Base-by-base conservation (phyloP, 2,113 vertebrate species). In the Otus sunia region DNA sequence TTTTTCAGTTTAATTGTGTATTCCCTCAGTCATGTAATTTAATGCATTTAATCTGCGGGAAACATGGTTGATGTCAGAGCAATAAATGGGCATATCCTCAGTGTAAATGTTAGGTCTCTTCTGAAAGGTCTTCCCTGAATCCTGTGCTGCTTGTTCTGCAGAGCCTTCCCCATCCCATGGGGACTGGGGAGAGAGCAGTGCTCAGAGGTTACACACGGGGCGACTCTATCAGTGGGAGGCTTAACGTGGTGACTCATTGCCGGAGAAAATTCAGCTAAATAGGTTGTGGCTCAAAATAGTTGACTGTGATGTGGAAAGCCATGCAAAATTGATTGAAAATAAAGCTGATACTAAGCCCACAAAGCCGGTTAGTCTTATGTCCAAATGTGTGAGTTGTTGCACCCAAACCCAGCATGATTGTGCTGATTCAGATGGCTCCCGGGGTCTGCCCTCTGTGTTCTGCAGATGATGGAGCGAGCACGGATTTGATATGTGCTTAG, bases 131-230 rank as follows among this genome's bases (percentile, higher is more conserved):
- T 41, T 55, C 59, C 67, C 68, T 19, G n/a, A 36, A 9, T 50
- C 37, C 79, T 58, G 23, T 2, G 22, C 26, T 74, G 77, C 53
- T 73, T 50, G 59, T 17, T 55, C 56, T 58, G 29, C 6, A 2
- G 72, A 84, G 49, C 76, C 8, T 36, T 34, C 66, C 47, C 37
- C 5, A 1, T 17, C 74, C 21, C 4, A 0, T 2, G 67, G 67
- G 67, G 20, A 4, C 41, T 4, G 21, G 43, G n/a, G 52, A 66
- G 72, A 30, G n/a, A 60, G 86, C 78, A 13, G 62, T 13, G 32
- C 56, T 0, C 0, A 7, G 80, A 32, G 78, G 63, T 45, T 29
- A 17, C 56, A 1, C 1, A 0, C 0, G 9, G 9, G 9, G 36
- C 30, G 41, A 7, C 62, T 3, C 0, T 8, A 1, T 20, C 34